Percentiles rank a stretch among this genome's conserved stretches.
Conservation (phyloP, 2,113 vertebrate species). For the Syngnathus floridae region DNA sequence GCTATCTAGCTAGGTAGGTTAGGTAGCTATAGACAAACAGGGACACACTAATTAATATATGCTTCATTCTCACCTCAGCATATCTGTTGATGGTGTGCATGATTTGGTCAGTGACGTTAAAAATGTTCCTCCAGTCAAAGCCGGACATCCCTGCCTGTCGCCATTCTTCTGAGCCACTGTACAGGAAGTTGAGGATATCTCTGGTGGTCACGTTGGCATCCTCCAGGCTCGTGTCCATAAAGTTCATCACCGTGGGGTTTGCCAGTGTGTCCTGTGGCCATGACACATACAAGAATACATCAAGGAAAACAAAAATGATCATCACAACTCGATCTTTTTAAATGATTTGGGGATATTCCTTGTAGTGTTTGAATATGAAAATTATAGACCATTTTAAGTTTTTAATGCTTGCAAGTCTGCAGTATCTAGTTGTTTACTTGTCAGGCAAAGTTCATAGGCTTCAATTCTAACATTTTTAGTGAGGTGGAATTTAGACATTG, state of each 20-base stretch:
- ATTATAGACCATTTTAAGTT: no score
- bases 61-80: conserved; percentile 77
- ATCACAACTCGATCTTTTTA: no score
- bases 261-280: conserved; percentile 77
- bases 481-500: not conserved
- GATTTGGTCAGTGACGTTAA: conserved; percentile 72
- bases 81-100: conserved; percentile 77
- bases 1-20: no score
- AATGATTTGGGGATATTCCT: no score
- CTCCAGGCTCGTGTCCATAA: conserved; percentile 74
- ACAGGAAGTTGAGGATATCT: conserved; percentile 83
- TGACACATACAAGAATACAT: not conserved
- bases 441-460: not conserved
- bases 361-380: no score
- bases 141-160: conserved; percentile 54
- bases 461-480: not conserved
- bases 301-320: not conserved
- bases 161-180: conserved; percentile 61
- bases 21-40: no score
- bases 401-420: no score
- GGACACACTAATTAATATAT: not conserved
- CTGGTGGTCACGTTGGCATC: conserved; percentile 71
- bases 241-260: conserved; percentile 81
- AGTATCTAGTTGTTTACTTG: not conserved
- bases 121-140: conserved; percentile 86